Conservation (phyloP, 2,888 invertebrate genomes). For the Cryptocephalus primarius region DNA sequence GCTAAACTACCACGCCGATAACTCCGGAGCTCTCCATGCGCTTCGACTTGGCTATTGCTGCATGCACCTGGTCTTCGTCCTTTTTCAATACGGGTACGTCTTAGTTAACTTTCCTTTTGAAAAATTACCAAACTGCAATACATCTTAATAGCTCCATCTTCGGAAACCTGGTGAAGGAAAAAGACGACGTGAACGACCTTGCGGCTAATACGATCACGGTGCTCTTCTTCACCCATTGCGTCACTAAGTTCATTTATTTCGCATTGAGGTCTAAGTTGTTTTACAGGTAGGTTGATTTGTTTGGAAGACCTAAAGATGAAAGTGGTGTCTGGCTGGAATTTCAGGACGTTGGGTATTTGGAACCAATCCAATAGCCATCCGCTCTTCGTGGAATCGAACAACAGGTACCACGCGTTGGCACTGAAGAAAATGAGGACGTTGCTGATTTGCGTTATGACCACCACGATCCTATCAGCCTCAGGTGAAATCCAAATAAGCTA, state of each 20-base stretch:
- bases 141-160: conserved; percentile 39
- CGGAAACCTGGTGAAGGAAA: conserved; percentile 58
- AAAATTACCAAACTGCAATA: neutral
- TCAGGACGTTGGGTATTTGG: conserved; percentile 68
- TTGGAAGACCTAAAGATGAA: neutral
- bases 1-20: conserved; percentile 63
- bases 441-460: conserved; percentile 52
- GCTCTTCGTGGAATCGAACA: conserved; percentile 71
- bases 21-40: conserved; percentile 39
- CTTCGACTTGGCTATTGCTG: conserved; percentile 50
- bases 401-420: conserved; percentile 57
- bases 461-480: conserved; percentile 49
- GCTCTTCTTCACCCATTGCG: conserved; percentile 66
- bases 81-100: conserved; percentile 46
- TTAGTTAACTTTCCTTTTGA: neutral
- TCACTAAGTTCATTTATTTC: conserved; percentile 65
- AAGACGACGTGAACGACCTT: conserved; percentile 61
- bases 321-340: conserved; percentile 4
- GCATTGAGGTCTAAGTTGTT: conserved; percentile 62
- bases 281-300: conserved; percentile 48
- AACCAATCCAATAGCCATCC: conserved; percentile 78
- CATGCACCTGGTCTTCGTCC: conserved; percentile 48
- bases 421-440: conserved; percentile 65
- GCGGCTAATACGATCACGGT: conserved; percentile 73
- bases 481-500: conserved; percentile 36